Percentiles rank a stretch among this genome's conserved stretches.
These are phyloP conservation scores for Ardeotis arabs DNA, from an alignment of 2,113 vertebrate genomes.

Conservation along the genomic window DNA sequence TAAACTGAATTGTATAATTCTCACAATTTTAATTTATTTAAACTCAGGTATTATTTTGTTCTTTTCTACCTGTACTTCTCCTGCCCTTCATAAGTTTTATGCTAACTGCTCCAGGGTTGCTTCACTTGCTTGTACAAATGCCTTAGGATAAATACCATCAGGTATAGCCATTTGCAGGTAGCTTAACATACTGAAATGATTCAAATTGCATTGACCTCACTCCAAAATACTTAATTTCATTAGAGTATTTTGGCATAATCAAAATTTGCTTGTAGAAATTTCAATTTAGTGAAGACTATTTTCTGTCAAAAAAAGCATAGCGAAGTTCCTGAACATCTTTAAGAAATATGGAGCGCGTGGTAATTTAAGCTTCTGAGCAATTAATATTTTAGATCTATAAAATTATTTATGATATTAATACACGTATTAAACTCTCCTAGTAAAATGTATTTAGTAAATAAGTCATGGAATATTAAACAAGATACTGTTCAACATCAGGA, in stretches of 20 bases:
- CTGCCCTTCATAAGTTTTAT: neutral
- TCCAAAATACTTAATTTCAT: neutral
- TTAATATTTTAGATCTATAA: neutral
- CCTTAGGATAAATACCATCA: neutral
- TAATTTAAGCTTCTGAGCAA: neutral
- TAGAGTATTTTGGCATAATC: neutral
- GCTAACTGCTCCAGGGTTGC: neutral
- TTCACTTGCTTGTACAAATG: neutral
- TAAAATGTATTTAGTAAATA: neutral
- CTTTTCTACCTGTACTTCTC: neutral
- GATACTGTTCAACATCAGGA: neutral
- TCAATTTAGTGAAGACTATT: neutral
- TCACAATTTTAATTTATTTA: neutral
- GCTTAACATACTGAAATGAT: neutral
- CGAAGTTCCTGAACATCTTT: neutral
- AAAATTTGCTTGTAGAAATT: neutral
- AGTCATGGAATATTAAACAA: accelerated
- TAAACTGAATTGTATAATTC: neutral
- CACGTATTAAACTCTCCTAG: neutral
- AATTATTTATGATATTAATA: neutral
- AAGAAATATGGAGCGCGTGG: neutral
- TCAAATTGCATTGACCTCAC: neutral
- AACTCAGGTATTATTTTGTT: neutral
- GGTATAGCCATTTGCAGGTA: neutral
- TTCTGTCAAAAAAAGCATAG: neutral